Conservation (phyloP, 1,140 invertebrate genomes). For the Sminthurinus signatus region DNA sequence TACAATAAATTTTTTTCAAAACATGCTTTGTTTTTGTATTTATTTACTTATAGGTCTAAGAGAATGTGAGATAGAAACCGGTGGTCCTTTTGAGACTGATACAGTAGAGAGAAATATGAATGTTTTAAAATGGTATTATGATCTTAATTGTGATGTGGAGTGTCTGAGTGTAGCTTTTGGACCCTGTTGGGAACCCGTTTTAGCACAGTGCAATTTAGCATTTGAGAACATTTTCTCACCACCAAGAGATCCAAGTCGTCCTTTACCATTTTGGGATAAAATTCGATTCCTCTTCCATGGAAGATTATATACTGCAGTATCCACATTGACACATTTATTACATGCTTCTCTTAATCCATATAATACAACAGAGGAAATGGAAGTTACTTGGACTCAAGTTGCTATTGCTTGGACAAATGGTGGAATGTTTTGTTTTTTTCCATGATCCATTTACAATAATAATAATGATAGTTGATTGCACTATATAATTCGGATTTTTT, state of each 20-base stretch:
- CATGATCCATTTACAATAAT: too few species aligned
- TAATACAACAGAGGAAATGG: constrained; percentile 98
- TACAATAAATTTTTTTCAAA: not conserved
- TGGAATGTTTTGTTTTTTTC: constrained; percentile 44
- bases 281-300: constrained; percentile 88
- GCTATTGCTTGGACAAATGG: constrained; percentile 95
- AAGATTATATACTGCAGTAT: constrained; percentile 74
- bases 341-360: constrained; percentile 96
- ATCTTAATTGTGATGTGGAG: constrained; percentile 89
- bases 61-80: constrained; percentile 49
- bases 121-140: constrained; percentile 93
- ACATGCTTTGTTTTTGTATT: not conserved
- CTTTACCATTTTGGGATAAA: constrained; percentile 97
- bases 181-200: constrained; percentile 96
- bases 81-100: constrained; percentile 48
- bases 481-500: too few species aligned
- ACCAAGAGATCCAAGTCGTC: constrained; percentile 85
- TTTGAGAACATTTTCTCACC: constrained; percentile 79
- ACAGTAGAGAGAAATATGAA: constrained; percentile 71
- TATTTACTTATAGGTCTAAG: constrained; percentile 48
- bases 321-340: constrained; percentile 76
- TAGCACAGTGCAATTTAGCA: constrained; percentile 85
- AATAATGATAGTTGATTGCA: too few species aligned
- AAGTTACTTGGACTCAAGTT: constrained; percentile 85
- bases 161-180: constrained; percentile 89